Base-by-base conservation (phyloP, 1,140 invertebrate genomes). In the Drosophila arizonae region DNA sequence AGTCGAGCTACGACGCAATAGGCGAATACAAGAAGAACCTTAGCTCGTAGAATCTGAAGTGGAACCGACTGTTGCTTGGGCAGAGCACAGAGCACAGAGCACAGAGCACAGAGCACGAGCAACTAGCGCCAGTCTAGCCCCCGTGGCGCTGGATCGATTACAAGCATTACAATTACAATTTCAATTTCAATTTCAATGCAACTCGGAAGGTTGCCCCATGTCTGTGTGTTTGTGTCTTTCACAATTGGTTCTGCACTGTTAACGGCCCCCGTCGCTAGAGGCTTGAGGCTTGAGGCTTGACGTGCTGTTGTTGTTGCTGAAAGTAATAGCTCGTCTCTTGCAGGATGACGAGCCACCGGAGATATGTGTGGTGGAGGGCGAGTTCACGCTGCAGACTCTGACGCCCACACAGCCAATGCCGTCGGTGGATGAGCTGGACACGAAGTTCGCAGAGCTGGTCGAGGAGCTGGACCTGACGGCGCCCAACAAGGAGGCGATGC, bases 381-480 rank as follows among this genome's bases (percentile, higher is more conserved):
- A 95, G 0, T 93, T 97, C 77, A 95, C 96, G 82, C 92, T 97
- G 90, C 95, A 98, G 93, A 95, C 96, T 10, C 94, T 98, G 93
- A 96, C 96, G 61, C 95, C 96, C 77, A 96, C 97, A 30, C 94
- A 96, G 81, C 97, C 97, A 1, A 98, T 98, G 96, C 98, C 98
- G 3, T 94, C 96, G 5, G 96, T 97, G 90, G 96, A 97, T 76
- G 97, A 99, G 92, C 93, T 99, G 52, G 97, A 98, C 92, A 95
- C 95, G 58, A 98, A 97, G 93, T 99, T 99, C 93, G 95, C 97
- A 4, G 97, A 98, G 92, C 94, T 98, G 56, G 97, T 99, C 90
- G 97, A 98, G 88, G 98, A 99, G 92, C 92, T 99, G 61, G 98
- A 98, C 92, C 92, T 99, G 72, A 97, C 97, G 65, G 97, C 97